phyloP scores from a whole-genome alignment of 23 tunicate species.

The Clavelina lepadiformis region DNA sequence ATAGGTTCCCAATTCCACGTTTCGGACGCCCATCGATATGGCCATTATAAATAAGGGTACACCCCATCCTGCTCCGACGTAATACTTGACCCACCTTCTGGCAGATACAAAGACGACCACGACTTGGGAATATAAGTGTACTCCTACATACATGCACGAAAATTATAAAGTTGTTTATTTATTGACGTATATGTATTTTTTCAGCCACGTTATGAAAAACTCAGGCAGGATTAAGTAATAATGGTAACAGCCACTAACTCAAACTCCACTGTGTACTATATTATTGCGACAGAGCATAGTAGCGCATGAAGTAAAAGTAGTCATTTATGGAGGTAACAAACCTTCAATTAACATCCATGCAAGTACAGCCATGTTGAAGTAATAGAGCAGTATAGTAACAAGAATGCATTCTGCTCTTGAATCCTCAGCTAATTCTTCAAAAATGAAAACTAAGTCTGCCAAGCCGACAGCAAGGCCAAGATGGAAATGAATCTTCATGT shows the following conservation, averaged over 20 bases:
- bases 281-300: too few relatives aligned
- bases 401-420: slow-evolving; percentile 48
- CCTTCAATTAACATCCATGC: slow-evolving; percentile 97
- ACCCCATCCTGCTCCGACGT: slow-evolving; percentile 80
- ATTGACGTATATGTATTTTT: too few relatives aligned
- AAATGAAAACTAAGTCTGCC: slow-evolving; percentile 67
- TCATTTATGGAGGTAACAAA: too few relatives aligned
- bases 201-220: too few relatives aligned
- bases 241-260: too few relatives aligned
- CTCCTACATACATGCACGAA: slow-evolving; percentile 42
- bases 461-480: slow-evolving; percentile 83
- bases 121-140: slow-evolving; percentile 87
- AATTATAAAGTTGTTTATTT: too few relatives aligned
- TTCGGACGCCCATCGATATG: slow-evolving; percentile 59
- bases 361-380: slow-evolving; percentile 81
- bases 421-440: slow-evolving; percentile 72
- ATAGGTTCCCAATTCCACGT: slow-evolving; percentile 52
- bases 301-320: too few relatives aligned
- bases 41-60: slow-evolving; percentile 50
- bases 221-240: too few relatives aligned
- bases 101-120: slow-evolving; percentile 93
- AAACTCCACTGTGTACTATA: too few relatives aligned
- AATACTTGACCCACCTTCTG: slow-evolving; percentile 76
- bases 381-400: slow-evolving; percentile 73
- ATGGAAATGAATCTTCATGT: slow-evolving; percentile 92